A percentile compares a stretch with the other conserved stretches of the same genome.
Evolutionary conservation across 2,888 invertebrate genomes (phyloP).

Genomic region (Lissocephala sabroskyi): DNA sequence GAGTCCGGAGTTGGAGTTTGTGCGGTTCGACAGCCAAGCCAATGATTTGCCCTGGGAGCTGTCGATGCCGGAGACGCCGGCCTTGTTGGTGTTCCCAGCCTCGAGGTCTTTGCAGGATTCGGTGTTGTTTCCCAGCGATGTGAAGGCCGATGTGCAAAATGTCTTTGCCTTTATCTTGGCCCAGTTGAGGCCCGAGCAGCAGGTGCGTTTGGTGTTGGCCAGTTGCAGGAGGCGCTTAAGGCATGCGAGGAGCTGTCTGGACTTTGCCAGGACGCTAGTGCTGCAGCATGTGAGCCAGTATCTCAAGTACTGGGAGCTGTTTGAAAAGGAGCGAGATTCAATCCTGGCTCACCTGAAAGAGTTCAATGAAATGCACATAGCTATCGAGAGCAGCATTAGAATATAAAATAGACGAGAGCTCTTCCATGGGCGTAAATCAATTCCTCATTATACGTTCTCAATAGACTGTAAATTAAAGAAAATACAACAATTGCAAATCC

Average conservation of each 20-base stretch:
- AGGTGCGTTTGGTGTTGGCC: constrained; percentile 41
- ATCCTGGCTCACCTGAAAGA: constrained; percentile 49
- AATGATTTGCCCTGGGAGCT: constrained; percentile 88
- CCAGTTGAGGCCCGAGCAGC: constrained; percentile 74
- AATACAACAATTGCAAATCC: no score
- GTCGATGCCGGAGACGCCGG: constrained; percentile 84
- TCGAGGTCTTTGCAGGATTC: constrained; percentile 75
- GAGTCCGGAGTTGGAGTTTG: constrained; percentile 72
- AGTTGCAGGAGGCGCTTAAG: constrained; percentile 43
- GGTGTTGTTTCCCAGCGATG: constrained; percentile 77
- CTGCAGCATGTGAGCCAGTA: constrained; percentile 55
- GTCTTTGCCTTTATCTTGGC: constrained; percentile 82
- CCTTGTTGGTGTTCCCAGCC: constrained; percentile 85
- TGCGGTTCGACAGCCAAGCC: constrained; percentile 84
- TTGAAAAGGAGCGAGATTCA: constrained; percentile 44
- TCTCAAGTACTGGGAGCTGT: constrained; percentile 56
- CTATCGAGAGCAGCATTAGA: constrained; percentile 48
- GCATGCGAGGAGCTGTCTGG: constrained; percentile 48
- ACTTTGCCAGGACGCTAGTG: constrained; percentile 53
- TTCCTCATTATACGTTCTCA: no score
- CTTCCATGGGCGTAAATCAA: no score
- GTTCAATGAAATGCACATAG: constrained; percentile 52
- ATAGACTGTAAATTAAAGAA: no score
- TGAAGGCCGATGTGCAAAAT: constrained; percentile 64
- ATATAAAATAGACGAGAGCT: no score